Base-by-base conservation (phyloP, 2,888 invertebrate genomes). In the Vannuccia rotundouncinata region DNA sequence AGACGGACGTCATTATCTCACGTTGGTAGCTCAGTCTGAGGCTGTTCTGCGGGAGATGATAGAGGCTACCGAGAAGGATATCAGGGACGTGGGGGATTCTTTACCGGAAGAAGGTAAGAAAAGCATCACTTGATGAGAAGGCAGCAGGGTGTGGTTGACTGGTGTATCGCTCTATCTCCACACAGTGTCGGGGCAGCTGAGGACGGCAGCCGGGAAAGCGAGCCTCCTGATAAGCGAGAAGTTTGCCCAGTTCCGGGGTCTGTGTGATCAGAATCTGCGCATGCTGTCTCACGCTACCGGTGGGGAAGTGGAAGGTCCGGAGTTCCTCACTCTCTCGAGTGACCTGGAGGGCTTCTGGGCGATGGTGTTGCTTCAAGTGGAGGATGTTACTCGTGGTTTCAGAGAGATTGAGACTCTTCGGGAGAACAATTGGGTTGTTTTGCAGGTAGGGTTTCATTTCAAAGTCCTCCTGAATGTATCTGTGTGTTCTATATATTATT, bases 341-440 rank as follows among this genome's bases (percentile, higher is more conserved):
- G 97, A 97, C 88, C 90, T 97, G 82, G 94, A 93, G 85, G 97
- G 96, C 0, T 97, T 97, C 90, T 97, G 96, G 96, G 96, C 97
- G 88, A 95, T 97, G 95, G 94, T 96, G 30, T 92, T 92, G 87
- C 90, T 96, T 77, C 95, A 96, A 89, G 93, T 96, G 27, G 91
- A 92, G 82, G 93, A 95, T 85, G 92, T 96, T 79, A 92, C 94
- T 86, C 91, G 91, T 1, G 89, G 93, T 83, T 94, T 93, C 87
- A 90, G 91, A 17, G 88, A 89, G 77, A 85, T 89, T 31, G 86
- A 87, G 17, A 80, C 83, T 74, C 85, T 88, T 82, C 83, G 85
- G 75, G 83, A 85, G 74, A 87, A 88, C 82, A 86, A 85, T 30
- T 89, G 89, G 89, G 10, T 27, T 29, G 1, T 29, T 31, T 25